phyloP scores from a whole-genome alignment of 2,888 invertebrate genomes.

The Thera obeliscata region DNA sequence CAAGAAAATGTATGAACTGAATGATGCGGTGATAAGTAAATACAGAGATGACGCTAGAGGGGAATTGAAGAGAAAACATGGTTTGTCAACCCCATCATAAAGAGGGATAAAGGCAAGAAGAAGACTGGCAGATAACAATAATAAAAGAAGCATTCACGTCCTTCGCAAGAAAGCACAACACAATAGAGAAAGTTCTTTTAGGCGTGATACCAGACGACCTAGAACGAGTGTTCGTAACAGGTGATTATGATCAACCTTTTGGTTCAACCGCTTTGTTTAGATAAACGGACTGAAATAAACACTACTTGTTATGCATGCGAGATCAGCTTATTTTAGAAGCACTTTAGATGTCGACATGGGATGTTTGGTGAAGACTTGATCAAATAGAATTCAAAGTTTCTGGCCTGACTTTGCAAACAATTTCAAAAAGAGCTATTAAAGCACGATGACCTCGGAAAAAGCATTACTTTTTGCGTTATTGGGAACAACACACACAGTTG shows the following conservation, averaged over 20 bases:
- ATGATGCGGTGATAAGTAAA: too few relatives aligned
- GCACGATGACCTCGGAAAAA: not conserved
- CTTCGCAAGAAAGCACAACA: slow-evolving; percentile 22
- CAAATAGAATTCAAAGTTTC: slow-evolving; percentile 1
- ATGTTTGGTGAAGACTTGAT: slow-evolving; percentile 32
- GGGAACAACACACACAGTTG: not conserved
- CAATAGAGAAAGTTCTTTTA: slow-evolving; percentile 27
- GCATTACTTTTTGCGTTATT: not conserved
- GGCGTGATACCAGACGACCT: slow-evolving; percentile 29
- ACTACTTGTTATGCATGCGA: slow-evolving; percentile 54
- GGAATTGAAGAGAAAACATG: too few relatives aligned
- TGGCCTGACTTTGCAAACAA: not conserved
- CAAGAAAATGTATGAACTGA: too few relatives aligned
- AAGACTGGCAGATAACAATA: slow-evolving; percentile 8
- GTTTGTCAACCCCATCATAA: too few relatives aligned
- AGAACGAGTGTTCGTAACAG: slow-evolving; percentile 35
- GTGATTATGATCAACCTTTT: slow-evolving; percentile 49
- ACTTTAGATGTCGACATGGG: slow-evolving; percentile 41
- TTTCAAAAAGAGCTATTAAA: too few relatives aligned
- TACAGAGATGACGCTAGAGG: too few relatives aligned
- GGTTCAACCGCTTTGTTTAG: slow-evolving; percentile 50
- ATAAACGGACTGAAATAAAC: slow-evolving; percentile 61
- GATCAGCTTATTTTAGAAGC: slow-evolving; percentile 58
- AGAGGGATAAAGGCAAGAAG: too few relatives aligned
- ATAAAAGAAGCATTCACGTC: slow-evolving; percentile 17